Evolutionary conservation across 2,888 invertebrate genomes (phyloP).

Genomic region (Epistrophe grossulariae): DNA sequence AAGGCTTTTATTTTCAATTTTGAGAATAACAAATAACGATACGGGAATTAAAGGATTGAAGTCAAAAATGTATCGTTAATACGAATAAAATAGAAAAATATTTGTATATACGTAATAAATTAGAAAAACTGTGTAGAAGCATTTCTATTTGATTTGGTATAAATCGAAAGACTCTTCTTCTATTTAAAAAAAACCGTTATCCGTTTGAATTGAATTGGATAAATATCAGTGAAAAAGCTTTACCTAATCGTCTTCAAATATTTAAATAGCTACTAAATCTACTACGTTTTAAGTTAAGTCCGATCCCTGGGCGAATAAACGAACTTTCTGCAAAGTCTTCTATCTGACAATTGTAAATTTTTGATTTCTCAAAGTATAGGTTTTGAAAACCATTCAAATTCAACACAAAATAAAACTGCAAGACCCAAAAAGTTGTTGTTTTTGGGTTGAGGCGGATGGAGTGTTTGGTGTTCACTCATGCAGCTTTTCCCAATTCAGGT

Average conservation of each 20-base stretch:
- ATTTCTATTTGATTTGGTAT: too few relatives aligned
- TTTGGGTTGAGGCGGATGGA: neutral
- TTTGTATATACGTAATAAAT: too few relatives aligned
- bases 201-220: too few relatives aligned
- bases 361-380: slow-evolving; percentile 21
- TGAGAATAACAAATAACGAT: too few relatives aligned
- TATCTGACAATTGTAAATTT: slow-evolving; percentile 13
- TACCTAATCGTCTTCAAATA: neutral
- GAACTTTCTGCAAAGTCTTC: neutral
- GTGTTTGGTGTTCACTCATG: slow-evolving; percentile 42
- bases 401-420: slow-evolving; percentile 17
- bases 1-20: too few relatives aligned
- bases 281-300: neutral
- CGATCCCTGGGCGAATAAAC: neutral
- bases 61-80: too few relatives aligned
- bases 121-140: too few relatives aligned
- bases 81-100: too few relatives aligned
- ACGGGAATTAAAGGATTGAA: neutral
- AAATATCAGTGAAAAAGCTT: too few relatives aligned
- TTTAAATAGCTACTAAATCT: neutral
- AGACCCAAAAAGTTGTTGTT: neutral
- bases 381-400: slow-evolving; percentile 16
- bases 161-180: too few relatives aligned
- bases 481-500: slow-evolving; percentile 50
- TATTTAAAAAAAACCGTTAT: too few relatives aligned